A percentile compares a stretch with the other conserved stretches of the same genome.
phyloP scores from a whole-genome alignment of 2,113 vertebrate genomes.

The Camelus dromedarius region DNA sequence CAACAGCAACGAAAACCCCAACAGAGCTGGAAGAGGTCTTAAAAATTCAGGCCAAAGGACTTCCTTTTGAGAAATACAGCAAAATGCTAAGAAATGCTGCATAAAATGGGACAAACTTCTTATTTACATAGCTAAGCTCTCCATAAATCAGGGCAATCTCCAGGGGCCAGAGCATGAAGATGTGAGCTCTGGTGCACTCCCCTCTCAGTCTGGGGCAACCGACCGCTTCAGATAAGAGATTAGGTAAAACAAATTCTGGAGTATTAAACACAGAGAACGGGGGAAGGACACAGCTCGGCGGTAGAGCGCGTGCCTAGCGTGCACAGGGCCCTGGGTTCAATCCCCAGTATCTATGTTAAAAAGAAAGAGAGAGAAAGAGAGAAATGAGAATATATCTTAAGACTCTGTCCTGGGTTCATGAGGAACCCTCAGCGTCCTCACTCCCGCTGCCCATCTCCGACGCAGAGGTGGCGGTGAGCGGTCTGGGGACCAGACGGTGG shows the following conservation, averaged over 20 bases:
- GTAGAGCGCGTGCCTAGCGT: too few relatives aligned
- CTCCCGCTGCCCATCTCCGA: background rate
- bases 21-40: background rate
- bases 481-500: background rate
- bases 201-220: background rate
- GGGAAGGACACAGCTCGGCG: too few relatives aligned
- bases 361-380: background rate
- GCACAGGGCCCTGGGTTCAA: too few relatives aligned
- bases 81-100: background rate
- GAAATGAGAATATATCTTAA: background rate
- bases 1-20: too few relatives aligned
- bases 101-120: background rate
- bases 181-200: background rate
- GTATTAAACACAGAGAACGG: background rate
- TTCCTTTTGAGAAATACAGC: conserved; percentile 55
- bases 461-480: background rate
- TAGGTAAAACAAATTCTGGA: conserved; percentile 19
- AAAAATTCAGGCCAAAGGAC: background rate
- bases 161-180: background rate
- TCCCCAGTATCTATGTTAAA: too few relatives aligned
- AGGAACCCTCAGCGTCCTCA: background rate
- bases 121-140: background rate
- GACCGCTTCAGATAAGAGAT: conserved; percentile 29
- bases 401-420: background rate
- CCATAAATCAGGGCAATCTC: background rate